Conservation (phyloP, 1,140 invertebrate species). For the Hylaeus anthracinus region DNA sequence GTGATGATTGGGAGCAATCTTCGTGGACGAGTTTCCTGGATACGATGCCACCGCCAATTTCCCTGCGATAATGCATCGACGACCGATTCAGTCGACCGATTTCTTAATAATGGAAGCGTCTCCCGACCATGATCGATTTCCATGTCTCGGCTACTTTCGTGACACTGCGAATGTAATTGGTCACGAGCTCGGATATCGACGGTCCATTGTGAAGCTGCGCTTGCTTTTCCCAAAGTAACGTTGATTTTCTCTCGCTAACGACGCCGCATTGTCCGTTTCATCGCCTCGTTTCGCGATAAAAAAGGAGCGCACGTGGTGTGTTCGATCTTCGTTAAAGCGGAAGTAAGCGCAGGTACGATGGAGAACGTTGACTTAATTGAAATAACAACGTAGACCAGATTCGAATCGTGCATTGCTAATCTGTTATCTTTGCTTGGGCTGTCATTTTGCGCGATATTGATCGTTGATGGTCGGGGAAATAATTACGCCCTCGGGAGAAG, state of each 20-base stretch:
- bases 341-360: too few relatives aligned
- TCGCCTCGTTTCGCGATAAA: background rate
- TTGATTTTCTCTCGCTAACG: background rate
- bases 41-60: slow-evolving; percentile 26
- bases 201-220: too few relatives aligned
- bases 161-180: slow-evolving; percentile 26
- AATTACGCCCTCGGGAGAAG: background rate
- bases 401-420: background rate
- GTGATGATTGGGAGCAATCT: slow-evolving; percentile 54
- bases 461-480: background rate
- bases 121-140: slow-evolving; percentile 15
- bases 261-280: background rate
- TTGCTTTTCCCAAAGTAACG: too few relatives aligned
- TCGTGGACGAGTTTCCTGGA: slow-evolving; percentile 24
- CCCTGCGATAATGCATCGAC: background rate
- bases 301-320: too few relatives aligned
- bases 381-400: background rate
- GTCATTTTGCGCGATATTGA: background rate
- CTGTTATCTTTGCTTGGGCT: background rate
- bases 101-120: background rate
- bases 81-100: background rate
- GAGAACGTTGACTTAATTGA: background rate
- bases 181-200: slow-evolving; percentile 28
- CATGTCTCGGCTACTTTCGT: slow-evolving; percentile 22
- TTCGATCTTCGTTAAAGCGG: background rate